phyloP scores from a whole-genome alignment of 1,140 invertebrate species.

The Apis dorsata region DNA sequence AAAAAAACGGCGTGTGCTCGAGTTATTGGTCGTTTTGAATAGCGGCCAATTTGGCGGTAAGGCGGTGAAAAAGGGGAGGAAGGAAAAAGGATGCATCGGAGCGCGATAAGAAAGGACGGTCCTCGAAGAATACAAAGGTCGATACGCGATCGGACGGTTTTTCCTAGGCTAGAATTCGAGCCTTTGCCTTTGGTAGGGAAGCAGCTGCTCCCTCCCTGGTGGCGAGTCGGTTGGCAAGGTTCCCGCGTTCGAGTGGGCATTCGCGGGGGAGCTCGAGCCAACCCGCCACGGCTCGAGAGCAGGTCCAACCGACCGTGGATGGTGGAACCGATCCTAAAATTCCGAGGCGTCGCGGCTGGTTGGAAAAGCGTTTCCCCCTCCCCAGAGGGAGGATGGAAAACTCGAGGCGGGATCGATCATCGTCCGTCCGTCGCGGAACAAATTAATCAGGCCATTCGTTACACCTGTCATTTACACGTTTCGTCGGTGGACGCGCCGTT shows the following conservation, averaged over 20 bases:
- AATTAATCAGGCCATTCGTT: slow-evolving; percentile 53
- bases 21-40: slow-evolving; percentile 48
- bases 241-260: slow-evolving; percentile 26
- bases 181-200: neutral
- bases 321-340: neutral
- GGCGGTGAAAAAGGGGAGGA: neutral
- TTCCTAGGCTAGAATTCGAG: slow-evolving; percentile 22
- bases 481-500: neutral
- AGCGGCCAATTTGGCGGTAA: slow-evolving; percentile 21
- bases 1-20: slow-evolving; percentile 26
- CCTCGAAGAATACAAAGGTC: slow-evolving; percentile 40
- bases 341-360: neutral
- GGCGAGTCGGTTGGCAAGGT: slow-evolving; percentile 48
- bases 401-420: slow-evolving; percentile 36
- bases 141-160: slow-evolving; percentile 38
- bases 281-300: neutral
- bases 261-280: neutral
- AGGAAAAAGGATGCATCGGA: neutral
- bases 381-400: neutral
- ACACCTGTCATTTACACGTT: slow-evolving; percentile 47
- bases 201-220: neutral
- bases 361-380: neutral
- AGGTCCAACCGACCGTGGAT: no score
- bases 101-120: slow-evolving; percentile 43
- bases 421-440: slow-evolving; percentile 9